Conservation (phyloP, 2,797 vertebrate species). For the Melanotaenia maccullochi region DNA sequence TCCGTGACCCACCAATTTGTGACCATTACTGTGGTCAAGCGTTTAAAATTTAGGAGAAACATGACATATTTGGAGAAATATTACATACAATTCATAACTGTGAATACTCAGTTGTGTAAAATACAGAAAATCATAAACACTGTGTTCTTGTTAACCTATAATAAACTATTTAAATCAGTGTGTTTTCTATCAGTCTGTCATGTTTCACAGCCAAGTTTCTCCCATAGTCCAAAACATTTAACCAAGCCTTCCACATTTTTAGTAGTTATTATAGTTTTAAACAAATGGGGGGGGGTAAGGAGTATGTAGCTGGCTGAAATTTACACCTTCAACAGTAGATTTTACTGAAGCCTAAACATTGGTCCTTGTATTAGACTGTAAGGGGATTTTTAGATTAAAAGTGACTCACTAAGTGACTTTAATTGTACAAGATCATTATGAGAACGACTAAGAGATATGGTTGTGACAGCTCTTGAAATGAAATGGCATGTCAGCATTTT, state of each 20-base stretch:
- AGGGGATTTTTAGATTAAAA: background rate
- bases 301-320: background rate
- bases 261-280: background rate
- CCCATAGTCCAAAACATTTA: background rate
- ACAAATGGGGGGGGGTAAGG: background rate
- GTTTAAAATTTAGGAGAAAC: too few relatives aligned
- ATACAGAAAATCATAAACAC: too few relatives aligned
- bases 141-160: too few relatives aligned
- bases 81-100: too few relatives aligned
- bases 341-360: background rate
- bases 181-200: too few relatives aligned
- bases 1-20: too few relatives aligned
- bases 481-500: background rate
- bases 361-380: background rate
- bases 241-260: background rate
- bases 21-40: too few relatives aligned
- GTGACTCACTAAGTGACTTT: background rate
- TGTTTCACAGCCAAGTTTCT: background rate
- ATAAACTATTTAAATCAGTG: too few relatives aligned
- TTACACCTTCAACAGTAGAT: background rate
- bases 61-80: too few relatives aligned
- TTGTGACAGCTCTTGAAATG: background rate
- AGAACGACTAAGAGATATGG: background rate
- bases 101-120: too few relatives aligned
- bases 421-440: background rate